A percentile compares a stretch with the other conserved stretches of the same genome.
Evolutionary conservation across 2,888 invertebrate species (phyloP).

Genomic region (Seira ritae): DNA sequence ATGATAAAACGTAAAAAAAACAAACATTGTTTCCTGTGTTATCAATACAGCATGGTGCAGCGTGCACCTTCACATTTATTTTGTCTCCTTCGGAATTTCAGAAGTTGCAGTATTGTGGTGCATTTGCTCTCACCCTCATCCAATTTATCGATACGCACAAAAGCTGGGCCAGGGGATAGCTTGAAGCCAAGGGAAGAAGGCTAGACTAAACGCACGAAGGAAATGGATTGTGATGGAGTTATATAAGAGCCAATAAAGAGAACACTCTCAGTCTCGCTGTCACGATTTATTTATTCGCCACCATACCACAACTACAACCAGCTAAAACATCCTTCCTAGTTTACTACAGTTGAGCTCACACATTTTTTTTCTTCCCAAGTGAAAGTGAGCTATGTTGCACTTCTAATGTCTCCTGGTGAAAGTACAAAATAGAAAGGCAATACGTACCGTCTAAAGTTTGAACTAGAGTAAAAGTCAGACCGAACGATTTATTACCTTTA

Average conservation of each 20-base stretch:
- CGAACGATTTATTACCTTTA: conserved; percentile 12
- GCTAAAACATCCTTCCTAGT: conserved; percentile 6
- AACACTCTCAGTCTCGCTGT: conserved; percentile 38
- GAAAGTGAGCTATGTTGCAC: not conserved
- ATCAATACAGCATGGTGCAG: conserved; percentile 12
- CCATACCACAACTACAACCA: conserved; percentile 23
- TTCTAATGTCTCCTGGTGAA: conserved; percentile 6
- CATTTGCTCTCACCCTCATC: conserved; percentile 10
- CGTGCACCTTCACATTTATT: not conserved
- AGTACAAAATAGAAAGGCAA: not conserved
- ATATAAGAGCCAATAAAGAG: conserved; percentile 33
- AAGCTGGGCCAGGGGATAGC: not conserved
- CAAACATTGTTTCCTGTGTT: not conserved
- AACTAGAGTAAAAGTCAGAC: conserved; percentile 11
- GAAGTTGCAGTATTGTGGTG: conserved; percentile 6
- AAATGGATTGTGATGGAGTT: conserved; percentile 14
- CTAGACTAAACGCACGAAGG: not conserved
- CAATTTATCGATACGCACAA: conserved; percentile 28
- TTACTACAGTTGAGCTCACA: not conserved
- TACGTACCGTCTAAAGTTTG: not conserved
- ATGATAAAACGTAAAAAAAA: not conserved
- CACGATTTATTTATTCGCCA: conserved; percentile 46
- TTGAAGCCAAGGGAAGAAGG: not conserved
- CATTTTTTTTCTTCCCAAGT: conserved; percentile 3
- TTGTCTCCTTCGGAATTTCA: conserved; percentile 2